phyloP scores from a whole-genome alignment of 2,113 vertebrate genomes.

The Chlorocebus sabaeus region DNA sequence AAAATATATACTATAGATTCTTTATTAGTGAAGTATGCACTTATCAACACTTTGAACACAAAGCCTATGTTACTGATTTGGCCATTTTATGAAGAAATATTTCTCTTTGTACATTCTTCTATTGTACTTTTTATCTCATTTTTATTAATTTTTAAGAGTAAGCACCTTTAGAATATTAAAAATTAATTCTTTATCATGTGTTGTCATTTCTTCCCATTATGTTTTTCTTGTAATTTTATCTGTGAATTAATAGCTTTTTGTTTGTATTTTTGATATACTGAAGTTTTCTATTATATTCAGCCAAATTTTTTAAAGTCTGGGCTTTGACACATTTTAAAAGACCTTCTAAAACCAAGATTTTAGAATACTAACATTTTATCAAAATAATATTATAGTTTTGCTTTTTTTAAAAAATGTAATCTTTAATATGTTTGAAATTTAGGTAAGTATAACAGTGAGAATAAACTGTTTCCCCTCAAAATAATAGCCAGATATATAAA shows the following conservation, averaged over 20 bases:
- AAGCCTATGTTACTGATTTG: background rate
- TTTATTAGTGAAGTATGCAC: background rate
- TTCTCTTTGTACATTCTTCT: background rate
- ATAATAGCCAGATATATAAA: background rate
- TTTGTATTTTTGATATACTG: background rate
- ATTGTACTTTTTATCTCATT: background rate
- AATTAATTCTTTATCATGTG: background rate
- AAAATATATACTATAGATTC: background rate
- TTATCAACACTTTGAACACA: background rate
- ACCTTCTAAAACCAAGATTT: background rate
- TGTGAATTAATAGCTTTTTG: background rate
- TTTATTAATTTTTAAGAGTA: constrained; percentile 26
- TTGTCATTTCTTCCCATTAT: background rate
- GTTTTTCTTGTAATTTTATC: background rate
- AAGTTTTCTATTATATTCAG: background rate
- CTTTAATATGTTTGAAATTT: background rate
- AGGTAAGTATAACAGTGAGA: background rate
- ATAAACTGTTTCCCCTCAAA: background rate
- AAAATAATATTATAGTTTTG: background rate
- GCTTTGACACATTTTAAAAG: background rate
- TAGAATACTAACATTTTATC: background rate
- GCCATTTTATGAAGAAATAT: background rate
- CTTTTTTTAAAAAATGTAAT: background rate
- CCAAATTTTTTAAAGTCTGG: background rate
- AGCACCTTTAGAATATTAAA: background rate